Evolutionary conservation across 2,888 invertebrate species (phyloP).

Genomic region (Synergus itoensis): DNA sequence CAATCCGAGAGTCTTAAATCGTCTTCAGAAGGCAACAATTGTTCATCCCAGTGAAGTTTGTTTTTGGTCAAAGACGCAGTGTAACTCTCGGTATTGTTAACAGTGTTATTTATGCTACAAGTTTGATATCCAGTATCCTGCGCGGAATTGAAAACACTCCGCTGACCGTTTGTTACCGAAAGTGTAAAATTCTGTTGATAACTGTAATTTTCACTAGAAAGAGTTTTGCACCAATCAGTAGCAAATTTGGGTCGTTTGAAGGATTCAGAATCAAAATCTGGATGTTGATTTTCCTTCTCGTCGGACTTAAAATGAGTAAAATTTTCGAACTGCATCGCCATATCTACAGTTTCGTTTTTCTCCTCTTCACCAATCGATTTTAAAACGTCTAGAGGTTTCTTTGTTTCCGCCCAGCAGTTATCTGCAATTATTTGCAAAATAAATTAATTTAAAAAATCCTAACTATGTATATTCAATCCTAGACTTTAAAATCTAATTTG

Average conservation of each 20-base stretch:
- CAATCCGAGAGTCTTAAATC: slow-evolving; percentile 66
- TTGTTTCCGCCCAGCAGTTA: neutral
- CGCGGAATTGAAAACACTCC: slow-evolving; percentile 62
- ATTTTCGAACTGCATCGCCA: slow-evolving; percentile 56
- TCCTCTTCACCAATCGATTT: slow-evolving; percentile 30
- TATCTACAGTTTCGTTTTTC: slow-evolving; percentile 52
- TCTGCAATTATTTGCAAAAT: slow-evolving; percentile 41
- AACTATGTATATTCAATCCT: too few species aligned
- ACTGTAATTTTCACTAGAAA: slow-evolving; percentile 61
- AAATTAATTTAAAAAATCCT: slow-evolving; percentile 24
- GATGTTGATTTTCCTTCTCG: slow-evolving; percentile 44
- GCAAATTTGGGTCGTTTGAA: neutral
- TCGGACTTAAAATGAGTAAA: slow-evolving; percentile 50
- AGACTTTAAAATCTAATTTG: neutral
- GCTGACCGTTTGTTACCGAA: slow-evolving; percentile 64
- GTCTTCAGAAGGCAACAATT: slow-evolving; percentile 60
- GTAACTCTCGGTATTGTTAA: slow-evolving; percentile 61
- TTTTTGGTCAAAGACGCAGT: slow-evolving; percentile 61
- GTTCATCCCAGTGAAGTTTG: slow-evolving; percentile 62
- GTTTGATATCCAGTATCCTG: slow-evolving; percentile 76
- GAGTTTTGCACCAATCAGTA: slow-evolving; percentile 58
- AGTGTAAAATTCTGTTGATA: slow-evolving; percentile 62
- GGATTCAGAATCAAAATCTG: slow-evolving; percentile 38
- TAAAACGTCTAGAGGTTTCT: neutral
- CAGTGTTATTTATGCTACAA: slow-evolving; percentile 66